phyloP scores from a whole-genome alignment of 2,797 vertebrate genomes.

The Chaetodon trifasciatus region DNA sequence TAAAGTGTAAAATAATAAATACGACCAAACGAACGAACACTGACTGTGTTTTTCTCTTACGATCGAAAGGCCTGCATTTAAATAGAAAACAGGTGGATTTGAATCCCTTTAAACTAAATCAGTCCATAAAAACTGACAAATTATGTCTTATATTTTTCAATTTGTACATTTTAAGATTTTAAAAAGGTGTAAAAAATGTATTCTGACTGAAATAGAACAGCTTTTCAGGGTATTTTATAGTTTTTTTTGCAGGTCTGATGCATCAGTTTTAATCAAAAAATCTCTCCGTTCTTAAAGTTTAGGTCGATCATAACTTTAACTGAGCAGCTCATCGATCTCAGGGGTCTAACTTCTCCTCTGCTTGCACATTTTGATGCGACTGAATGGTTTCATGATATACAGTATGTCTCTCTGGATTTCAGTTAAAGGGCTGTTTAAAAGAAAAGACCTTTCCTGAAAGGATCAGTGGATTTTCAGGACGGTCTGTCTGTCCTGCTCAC shows the following conservation, averaged over 20 bases:
- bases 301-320: neutral
- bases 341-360: neutral
- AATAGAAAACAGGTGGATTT: neutral
- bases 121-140: neutral
- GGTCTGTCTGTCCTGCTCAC: neutral
- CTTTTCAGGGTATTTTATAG: neutral
- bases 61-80: neutral
- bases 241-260: no score
- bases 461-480: neutral
- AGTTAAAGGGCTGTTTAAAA: neutral
- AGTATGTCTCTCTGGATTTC: neutral
- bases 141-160: neutral
- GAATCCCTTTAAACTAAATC: neutral
- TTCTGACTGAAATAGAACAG: neutral
- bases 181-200: neutral
- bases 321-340: neutral
- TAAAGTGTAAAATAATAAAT: conserved; percentile 72
- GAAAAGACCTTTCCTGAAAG: neutral
- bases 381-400: neutral
- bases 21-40: conserved; percentile 14
- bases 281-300: neutral
- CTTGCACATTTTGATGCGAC: neutral
- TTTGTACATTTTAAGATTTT: neutral
- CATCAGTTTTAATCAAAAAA: neutral
- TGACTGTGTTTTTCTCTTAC: neutral